These are phyloP conservation scores for Heliconius eleuchia DNA, from an alignment of 1,140 invertebrate species.

Conservation along the genomic window DNA sequence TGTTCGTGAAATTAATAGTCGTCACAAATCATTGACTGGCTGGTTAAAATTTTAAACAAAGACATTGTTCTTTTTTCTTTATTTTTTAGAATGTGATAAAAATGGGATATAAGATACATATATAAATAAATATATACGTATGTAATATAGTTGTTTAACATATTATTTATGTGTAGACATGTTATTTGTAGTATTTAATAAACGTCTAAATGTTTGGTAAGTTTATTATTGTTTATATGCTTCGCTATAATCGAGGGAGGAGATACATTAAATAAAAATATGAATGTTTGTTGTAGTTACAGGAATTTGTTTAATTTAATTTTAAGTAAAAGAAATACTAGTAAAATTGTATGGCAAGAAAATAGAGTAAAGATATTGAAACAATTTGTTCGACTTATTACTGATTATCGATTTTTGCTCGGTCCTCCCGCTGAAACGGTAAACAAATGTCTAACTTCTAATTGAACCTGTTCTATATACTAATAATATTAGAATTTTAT, in stretches of 20 bases:
- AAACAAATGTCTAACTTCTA: slow-evolving; percentile 50
- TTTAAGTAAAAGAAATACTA: slow-evolving; percentile 13
- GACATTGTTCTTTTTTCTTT: background rate
- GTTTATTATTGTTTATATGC: background rate
- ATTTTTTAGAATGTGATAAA: background rate
- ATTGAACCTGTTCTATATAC: background rate
- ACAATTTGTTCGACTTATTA: background rate
- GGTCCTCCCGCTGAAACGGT: slow-evolving; percentile 29
- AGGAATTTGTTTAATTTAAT: background rate
- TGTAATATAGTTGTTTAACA: background rate
- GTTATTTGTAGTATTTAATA: slow-evolving; percentile 6
- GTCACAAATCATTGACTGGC: too few species aligned
- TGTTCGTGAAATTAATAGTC: too few species aligned
- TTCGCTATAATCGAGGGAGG: background rate
- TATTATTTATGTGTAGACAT: slow-evolving; percentile 12
- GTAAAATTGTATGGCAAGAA: slow-evolving; percentile 5
- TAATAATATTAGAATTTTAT: background rate
- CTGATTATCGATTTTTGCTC: slow-evolving; percentile 83
- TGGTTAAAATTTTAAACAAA: background rate
- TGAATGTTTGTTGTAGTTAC: background rate
- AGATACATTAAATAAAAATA: background rate
- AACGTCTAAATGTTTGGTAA: background rate
- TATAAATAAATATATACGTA: background rate
- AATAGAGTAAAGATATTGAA: background rate
- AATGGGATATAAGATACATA: background rate